A percentile compares a stretch with the other conserved stretches of the same genome.
These are phyloP conservation scores for Drosophila albomicans DNA, from an alignment of 1,140 invertebrate genomes.

Conservation along the genomic window DNA sequence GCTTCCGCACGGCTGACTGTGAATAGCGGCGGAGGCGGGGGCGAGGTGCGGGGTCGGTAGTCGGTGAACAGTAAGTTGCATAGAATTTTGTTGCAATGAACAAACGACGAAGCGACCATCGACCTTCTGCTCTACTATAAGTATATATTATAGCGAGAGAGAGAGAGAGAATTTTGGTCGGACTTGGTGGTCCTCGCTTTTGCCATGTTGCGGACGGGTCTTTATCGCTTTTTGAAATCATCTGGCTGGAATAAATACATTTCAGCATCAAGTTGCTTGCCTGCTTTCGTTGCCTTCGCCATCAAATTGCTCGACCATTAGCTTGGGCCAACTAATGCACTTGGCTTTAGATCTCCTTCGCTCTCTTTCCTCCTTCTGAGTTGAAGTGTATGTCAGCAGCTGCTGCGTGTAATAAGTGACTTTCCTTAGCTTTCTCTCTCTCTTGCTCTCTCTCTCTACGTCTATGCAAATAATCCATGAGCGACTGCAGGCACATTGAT, in stretches of 20 bases:
- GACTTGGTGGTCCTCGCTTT: neutral
- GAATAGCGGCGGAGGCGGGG: slow-evolving; percentile 31
- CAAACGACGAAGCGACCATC: neutral
- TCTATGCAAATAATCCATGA: slow-evolving; percentile 21
- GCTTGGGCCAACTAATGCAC: slow-evolving; percentile 20
- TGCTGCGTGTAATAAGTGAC: slow-evolving; percentile 20
- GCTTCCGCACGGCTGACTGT: slow-evolving; percentile 71
- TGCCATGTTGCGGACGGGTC: slow-evolving; percentile 34
- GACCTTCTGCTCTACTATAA: neutral
- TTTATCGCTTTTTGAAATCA: slow-evolving; percentile 75
- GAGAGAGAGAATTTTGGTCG: neutral
- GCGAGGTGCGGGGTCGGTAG: too few species aligned
- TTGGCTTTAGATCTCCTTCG: neutral
- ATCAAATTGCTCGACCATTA: slow-evolving; percentile 28
- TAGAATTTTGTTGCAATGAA: slow-evolving; percentile 60
- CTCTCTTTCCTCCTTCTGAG: neutral
- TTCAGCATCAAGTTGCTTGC: slow-evolving; percentile 45
- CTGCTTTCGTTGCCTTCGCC: neutral
- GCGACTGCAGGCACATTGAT: slow-evolving; percentile 28
- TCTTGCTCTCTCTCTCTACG: neutral
- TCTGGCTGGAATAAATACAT: slow-evolving; percentile 79
- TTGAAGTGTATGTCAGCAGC: slow-evolving; percentile 4
- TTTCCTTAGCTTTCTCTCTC: neutral
- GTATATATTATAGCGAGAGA: too few species aligned
- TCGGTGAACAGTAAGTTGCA: slow-evolving; percentile 54